Base-by-base conservation (phyloP, 1,140 invertebrate genomes). In the Chlorops oryzae region DNA sequence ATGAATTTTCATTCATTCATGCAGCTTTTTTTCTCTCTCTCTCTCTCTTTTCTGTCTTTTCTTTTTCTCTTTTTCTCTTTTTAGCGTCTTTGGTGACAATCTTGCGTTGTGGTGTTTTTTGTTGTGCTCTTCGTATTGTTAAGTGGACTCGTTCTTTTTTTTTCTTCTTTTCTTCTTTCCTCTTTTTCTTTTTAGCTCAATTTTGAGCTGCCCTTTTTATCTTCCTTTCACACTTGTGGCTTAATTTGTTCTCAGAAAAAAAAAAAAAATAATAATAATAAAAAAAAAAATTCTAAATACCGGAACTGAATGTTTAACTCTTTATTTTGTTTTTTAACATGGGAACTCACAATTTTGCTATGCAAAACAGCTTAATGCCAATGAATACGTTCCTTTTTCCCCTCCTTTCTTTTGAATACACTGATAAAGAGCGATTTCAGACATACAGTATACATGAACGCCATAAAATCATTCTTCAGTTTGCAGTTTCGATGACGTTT, bases 311-410 rank as follows among this genome's bases (percentile, higher is more conserved):
- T 64, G 62, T 64, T 64, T 64, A 64, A 54, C 62, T 62, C 62
- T 64, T n/a, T n/a, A n/a, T n/a, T n/a, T n/a, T n/a, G n/a, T n/a
- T n/a, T 64, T 64, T 65, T 65, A 64, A 62, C 62, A 64, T 64
- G 62, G 62, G 62, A 64, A 64, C 58, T 64, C 62, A 65, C n/a
- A n/a, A n/a, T n/a, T n/a, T n/a, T n/a, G n/a, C n/a, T n/a, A n/a
- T n/a, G n/a, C n/a, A n/a, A n/a, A n/a, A n/a, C n/a, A n/a, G n/a
- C n/a, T n/a, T n/a, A n/a, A n/a, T n/a, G n/a, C n/a, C n/a, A n/a
- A n/a, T n/a, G n/a, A n/a, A n/a, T n/a, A n/a, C n/a, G n/a, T n/a
- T n/a, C n/a, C n/a, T n/a, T n/a, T n/a, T n/a, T n/a, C n/a, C n/a
- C n/a, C n/a, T n/a, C n/a, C n/a, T n/a, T n/a, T n/a, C n/a, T n/a